Percentiles rank a stretch among this genome's conserved stretches.
Conservation (phyloP, 2,797 vertebrate species). For the Streptopelia turtur region DNA sequence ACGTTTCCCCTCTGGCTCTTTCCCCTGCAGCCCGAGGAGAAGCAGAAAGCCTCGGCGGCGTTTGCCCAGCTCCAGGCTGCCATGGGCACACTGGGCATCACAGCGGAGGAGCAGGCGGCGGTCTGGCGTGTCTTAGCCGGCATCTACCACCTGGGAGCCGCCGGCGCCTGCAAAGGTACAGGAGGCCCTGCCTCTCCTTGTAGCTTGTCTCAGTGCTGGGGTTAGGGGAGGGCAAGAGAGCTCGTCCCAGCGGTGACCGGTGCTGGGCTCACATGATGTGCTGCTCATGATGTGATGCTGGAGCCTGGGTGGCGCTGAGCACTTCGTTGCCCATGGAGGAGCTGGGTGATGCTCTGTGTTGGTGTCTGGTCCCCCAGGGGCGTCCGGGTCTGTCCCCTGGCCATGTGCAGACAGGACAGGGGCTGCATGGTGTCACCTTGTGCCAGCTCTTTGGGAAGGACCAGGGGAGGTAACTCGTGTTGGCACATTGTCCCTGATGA, state of each 20-base stretch:
- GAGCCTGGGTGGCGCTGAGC: background rate
- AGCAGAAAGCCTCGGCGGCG: conserved; percentile 83
- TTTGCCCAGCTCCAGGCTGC: conserved; percentile 87
- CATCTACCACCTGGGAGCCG: conserved; percentile 93
- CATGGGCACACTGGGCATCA: conserved; percentile 88
- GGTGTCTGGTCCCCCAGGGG: rapidly evolving
- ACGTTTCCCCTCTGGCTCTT: background rate
- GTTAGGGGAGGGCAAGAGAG: rapidly evolving
- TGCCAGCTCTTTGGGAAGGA: background rate
- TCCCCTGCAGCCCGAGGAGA: conserved; percentile 87
- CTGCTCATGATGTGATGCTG: rapidly evolving
- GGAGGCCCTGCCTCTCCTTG: background rate
- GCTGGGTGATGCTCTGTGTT: rapidly evolving
- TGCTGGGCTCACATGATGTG: too few relatives aligned
- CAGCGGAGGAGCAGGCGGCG: conserved; percentile 82
- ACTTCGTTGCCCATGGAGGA: rapidly evolving
- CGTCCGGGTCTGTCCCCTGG: rapidly evolving
- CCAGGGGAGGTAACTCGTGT: rapidly evolving
- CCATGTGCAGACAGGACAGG: rapidly evolving
- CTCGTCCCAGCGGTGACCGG: rapidly evolving
- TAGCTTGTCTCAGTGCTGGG: rapidly evolving
- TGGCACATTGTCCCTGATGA: rapidly evolving
- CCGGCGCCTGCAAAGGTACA: conserved; percentile 91
- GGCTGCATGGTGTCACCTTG: background rate
- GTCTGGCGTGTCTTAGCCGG: conserved; percentile 90